Percentiles rank a stretch among this genome's conserved stretches.
phyloP scores from a whole-genome alignment of 35 echinoderm and acorn worm species.

The Amphiura filiformis region DNA sequence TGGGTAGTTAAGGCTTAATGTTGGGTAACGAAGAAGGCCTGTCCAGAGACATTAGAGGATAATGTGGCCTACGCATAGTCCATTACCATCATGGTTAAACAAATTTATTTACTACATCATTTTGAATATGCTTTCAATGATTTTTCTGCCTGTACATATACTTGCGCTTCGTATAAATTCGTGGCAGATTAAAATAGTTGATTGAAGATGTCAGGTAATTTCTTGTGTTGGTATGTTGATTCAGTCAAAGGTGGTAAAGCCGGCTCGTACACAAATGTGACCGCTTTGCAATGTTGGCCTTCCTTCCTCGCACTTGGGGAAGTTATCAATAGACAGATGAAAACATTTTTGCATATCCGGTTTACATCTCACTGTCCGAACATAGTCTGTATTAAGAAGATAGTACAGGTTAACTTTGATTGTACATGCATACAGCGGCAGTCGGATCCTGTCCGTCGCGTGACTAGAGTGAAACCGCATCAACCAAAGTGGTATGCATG shows the following conservation, averaged over 20 bases:
- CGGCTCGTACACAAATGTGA: background rate
- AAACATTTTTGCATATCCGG: background rate
- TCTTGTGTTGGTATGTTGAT: background rate
- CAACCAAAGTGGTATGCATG: background rate
- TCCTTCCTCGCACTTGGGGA: background rate
- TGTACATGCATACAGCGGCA: too few relatives aligned
- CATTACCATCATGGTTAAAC: too few relatives aligned
- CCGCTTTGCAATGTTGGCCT: background rate
- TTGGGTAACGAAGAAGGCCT: background rate
- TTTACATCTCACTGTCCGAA: background rate
- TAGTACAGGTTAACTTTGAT: background rate
- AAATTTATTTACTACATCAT: too few relatives aligned
- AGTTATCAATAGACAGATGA: background rate
- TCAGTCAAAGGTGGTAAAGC: background rate
- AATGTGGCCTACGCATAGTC: too few relatives aligned
- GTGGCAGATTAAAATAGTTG: too few relatives aligned
- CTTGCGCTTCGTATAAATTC: too few relatives aligned
- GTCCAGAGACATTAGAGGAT: too few relatives aligned
- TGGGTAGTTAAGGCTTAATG: background rate
- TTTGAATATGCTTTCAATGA: too few relatives aligned
- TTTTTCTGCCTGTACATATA: too few relatives aligned
- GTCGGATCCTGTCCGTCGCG: too few relatives aligned
- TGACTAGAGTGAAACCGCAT: slow-evolving; percentile 2
- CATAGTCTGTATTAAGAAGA: background rate
- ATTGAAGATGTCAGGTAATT: too few relatives aligned